Evolutionary conservation across 2,113 vertebrate species (phyloP).

Genomic region (Caracal caracal): DNA sequence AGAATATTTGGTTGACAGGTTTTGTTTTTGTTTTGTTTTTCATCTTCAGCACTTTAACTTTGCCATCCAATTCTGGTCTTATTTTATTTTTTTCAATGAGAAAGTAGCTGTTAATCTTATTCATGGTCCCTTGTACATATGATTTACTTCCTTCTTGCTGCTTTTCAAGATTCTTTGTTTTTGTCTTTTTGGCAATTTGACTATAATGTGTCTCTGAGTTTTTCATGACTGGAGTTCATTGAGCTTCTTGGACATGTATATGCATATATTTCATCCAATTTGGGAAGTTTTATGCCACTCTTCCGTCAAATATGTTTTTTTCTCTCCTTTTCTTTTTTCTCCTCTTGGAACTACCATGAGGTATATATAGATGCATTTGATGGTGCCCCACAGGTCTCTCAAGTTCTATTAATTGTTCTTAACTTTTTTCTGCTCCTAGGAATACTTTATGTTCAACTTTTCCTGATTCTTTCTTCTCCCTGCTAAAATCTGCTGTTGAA

Average conservation of each 20-base stretch:
- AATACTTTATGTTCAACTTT: background rate
- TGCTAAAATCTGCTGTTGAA: background rate
- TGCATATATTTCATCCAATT: background rate
- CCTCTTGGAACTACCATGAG: background rate
- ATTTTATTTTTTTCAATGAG: background rate
- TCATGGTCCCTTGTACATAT: background rate
- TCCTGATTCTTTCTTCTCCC: background rate
- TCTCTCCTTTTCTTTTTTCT: background rate
- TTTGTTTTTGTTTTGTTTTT: background rate
- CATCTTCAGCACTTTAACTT: background rate
- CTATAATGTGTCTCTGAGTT: background rate
- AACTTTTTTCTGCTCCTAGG: background rate
- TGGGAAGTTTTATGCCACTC: background rate
- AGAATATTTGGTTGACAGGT: background rate
- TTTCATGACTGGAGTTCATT: background rate
- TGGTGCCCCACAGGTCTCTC: background rate
- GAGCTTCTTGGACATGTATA: background rate
- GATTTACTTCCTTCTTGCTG: background rate
- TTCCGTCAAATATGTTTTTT: background rate
- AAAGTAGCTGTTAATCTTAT: background rate
- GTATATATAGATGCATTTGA: background rate
- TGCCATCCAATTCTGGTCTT: background rate
- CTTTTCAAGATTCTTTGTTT: background rate
- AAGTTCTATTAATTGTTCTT: background rate
- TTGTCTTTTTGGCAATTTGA: background rate